Base-by-base conservation (phyloP, 2,888 invertebrate species). In the Drosophila paranaensis region DNA sequence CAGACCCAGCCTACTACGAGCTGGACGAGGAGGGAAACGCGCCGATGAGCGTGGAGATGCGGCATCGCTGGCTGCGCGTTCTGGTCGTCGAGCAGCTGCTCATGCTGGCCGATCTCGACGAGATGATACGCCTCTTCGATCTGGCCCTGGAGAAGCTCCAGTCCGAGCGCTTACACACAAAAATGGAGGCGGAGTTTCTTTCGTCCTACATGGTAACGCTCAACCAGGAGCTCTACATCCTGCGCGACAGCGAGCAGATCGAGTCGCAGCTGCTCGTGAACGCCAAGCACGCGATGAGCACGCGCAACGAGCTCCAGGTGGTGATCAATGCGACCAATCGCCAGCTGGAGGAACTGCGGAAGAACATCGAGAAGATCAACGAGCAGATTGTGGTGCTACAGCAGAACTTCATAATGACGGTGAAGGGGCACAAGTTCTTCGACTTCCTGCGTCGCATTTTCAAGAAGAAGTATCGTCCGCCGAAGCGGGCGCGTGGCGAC, bases 391-490 rank as follows among this genome's bases (percentile, higher is more conserved):
- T 91, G 50, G 92, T 92, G 3, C 90, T 95, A 13, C 94, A 94
- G 55, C 85, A 93, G 1, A 93, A 94, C 57, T 97, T 96, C 87
- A 93, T 94, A 61, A 93, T 92, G 35, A 93, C 94, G 9, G 94
- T 95, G 0, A 94, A 94, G 46, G 95, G 96, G 60, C 96, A 96
- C 88, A 97, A 96, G 90, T 97, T 96, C 91, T 94, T 94, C 8
- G 95, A 96, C 82, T 97, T 97, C 89, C 92, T 98, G 46, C 94
- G 95, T 25, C 95, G 95, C 85, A 97, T 98, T 62, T 98, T 96
- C 88, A 96, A 95, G 89, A 98, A 97, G 90, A 97, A 96, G 88
- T 96, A 95, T 86, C 96, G 96, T 72, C 94, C 95, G 8, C 95
- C 95, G 0, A 96, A 96, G 86, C 93, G 93, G 1, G 93, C 89